Evolutionary conservation across 2,888 invertebrate species (phyloP).

Genomic region (Iphiclides podalirius): DNA sequence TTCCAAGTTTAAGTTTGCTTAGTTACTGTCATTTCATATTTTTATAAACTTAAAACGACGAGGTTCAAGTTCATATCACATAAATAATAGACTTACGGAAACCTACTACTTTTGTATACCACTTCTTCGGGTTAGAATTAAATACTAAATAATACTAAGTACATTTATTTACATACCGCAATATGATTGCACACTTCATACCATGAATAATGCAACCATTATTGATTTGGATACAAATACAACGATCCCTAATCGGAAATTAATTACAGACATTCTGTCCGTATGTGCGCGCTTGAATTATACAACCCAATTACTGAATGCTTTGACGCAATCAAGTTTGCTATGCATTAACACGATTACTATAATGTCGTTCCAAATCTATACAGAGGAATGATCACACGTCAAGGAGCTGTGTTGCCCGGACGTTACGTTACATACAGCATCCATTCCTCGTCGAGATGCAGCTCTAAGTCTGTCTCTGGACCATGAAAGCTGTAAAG

Average conservation of each 20-base stretch:
- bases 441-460: too few species aligned
- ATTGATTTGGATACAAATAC: slow-evolving; percentile 13
- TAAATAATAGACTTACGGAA: too few species aligned
- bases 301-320: slow-evolving; percentile 23
- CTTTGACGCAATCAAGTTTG: slow-evolving; percentile 18
- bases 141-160: too few species aligned
- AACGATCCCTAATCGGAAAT: slow-evolving; percentile 17
- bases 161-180: too few species aligned
- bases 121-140: too few species aligned
- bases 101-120: too few species aligned
- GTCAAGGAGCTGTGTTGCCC: too few species aligned
- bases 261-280: slow-evolving; percentile 23
- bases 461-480: too few species aligned
- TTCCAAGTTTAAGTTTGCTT: neutral
- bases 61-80: too few species aligned
- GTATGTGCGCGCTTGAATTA: slow-evolving; percentile 17
- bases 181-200: too few species aligned
- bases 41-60: neutral
- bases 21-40: neutral
- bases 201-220: neutral
- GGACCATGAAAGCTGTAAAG: too few species aligned
- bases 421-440: too few species aligned
- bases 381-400: neutral
- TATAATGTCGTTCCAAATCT: neutral
- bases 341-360: slow-evolving; percentile 5